phyloP scores from a whole-genome alignment of 2,888 invertebrate species.

The Nowickia ferox region DNA sequence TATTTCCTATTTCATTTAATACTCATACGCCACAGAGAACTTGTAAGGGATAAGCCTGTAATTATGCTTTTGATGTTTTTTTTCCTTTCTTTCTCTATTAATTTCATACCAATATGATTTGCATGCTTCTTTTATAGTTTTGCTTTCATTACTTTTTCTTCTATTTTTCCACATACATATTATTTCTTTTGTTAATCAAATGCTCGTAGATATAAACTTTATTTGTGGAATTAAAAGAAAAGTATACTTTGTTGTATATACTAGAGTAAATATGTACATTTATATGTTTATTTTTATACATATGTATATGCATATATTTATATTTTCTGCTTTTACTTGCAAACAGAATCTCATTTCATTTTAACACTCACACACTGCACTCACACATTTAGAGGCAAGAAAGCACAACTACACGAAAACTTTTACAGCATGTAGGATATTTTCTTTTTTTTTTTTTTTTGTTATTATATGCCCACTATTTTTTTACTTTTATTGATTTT shows the following conservation, averaged over 20 bases:
- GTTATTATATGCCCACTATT: slow-evolving; percentile 64
- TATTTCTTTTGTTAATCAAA: slow-evolving; percentile 25
- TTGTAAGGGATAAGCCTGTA: slow-evolving; percentile 27
- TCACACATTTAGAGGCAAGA: slow-evolving; percentile 4
- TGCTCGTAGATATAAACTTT: slow-evolving; percentile 5
- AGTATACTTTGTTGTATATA: slow-evolving; percentile 25
- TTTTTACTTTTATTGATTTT: slow-evolving; percentile 72
- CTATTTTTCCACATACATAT: neutral
- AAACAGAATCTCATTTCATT: slow-evolving; percentile 65
- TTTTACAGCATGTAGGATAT: slow-evolving; percentile 58
- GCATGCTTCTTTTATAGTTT: slow-evolving; percentile 38
- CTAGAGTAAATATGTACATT: neutral
- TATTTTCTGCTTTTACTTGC: slow-evolving; percentile 45
- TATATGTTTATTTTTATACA: neutral
- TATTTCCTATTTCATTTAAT: slow-evolving; percentile 49
- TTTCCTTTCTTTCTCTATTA: slow-evolving; percentile 33
- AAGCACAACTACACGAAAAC: slow-evolving; percentile 44
- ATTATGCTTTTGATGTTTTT: slow-evolving; percentile 28
- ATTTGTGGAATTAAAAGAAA: neutral
- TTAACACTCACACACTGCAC: slow-evolving; percentile 53
- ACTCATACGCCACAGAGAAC: slow-evolving; percentile 45
- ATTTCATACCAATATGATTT: slow-evolving; percentile 24
- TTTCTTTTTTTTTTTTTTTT: slow-evolving; percentile 45
- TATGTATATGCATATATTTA: slow-evolving; percentile 4
- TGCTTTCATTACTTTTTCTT: slow-evolving; percentile 24